Evolutionary conservation across 2,797 vertebrate species (phyloP).

Genomic region (Monodelphis domestica): DNA sequence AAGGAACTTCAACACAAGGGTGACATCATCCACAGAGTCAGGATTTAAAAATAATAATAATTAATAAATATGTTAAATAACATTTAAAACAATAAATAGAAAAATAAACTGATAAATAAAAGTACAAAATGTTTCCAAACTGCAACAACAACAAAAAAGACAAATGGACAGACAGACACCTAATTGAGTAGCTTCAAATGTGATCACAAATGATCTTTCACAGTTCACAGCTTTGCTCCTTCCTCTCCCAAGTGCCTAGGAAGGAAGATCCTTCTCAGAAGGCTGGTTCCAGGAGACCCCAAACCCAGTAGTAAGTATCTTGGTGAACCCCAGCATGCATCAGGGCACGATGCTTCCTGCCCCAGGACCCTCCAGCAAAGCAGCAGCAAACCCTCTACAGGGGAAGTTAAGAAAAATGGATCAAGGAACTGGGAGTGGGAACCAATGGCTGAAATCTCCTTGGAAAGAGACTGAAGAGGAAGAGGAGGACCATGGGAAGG

Average conservation of each 20-base stretch:
- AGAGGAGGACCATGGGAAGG: neutral
- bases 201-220: slow-evolving; percentile 59
- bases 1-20: neutral
- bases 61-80: slow-evolving; percentile 82
- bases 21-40: slow-evolving; percentile 5
- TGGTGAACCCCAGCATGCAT: slow-evolving; percentile 19
- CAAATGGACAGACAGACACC: slow-evolving; percentile 61
- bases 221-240: slow-evolving; percentile 39
- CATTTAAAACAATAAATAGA: slow-evolving; percentile 82
- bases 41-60: slow-evolving; percentile 82
- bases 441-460: neutral
- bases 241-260: slow-evolving; percentile 17
- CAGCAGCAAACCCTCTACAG: slow-evolving; percentile 18
- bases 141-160: slow-evolving; percentile 69
- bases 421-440: neutral
- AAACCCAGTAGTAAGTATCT: slow-evolving; percentile 32
- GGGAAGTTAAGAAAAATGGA: neutral
- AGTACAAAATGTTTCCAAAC: slow-evolving; percentile 75
- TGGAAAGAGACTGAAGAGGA: neutral
- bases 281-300: slow-evolving; percentile 46
- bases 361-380: slow-evolving; percentile 44
- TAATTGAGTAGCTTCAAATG: slow-evolving; percentile 41
- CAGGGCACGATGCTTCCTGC: slow-evolving; percentile 16
- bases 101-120: slow-evolving; percentile 82
- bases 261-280: slow-evolving; percentile 29